Conservation (phyloP, 2,888 invertebrate genomes). For the Sinodicranocentrus sp. region DNA sequence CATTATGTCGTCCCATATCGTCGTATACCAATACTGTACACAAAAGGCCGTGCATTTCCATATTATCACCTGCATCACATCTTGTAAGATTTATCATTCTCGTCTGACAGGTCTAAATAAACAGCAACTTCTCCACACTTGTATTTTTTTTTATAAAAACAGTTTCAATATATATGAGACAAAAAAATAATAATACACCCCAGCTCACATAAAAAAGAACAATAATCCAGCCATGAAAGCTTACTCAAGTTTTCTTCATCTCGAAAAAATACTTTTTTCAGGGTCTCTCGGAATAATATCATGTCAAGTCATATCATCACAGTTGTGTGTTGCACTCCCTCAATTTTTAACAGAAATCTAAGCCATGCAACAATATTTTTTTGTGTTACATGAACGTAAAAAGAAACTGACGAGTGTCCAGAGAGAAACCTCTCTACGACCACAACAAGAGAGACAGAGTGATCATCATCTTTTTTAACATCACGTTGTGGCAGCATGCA, state of each 20-base stretch:
- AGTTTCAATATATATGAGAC: not conserved
- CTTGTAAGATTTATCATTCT: not conserved
- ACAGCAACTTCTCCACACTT: not conserved
- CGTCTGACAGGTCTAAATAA: not conserved
- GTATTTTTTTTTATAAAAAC: not conserved
- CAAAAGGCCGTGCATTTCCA: not conserved
- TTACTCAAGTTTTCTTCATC: not conserved
- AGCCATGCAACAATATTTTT: too few species aligned
- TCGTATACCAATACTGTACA: not conserved
- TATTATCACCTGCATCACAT: not conserved
- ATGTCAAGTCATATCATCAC: conserved; percentile 14
- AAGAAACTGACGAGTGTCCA: not conserved
- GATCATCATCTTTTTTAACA: not conserved
- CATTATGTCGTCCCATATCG: not conserved
- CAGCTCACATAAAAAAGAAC: not conserved
- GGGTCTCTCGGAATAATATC: not conserved
- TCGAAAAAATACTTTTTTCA: not conserved
- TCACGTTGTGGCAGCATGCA: not conserved
- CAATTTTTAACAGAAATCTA: too few species aligned
- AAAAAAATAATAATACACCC: not conserved
- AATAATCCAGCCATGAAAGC: not conserved
- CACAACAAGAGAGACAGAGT: not conserved
- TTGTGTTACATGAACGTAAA: not conserved
- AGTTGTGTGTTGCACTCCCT: too few species aligned
- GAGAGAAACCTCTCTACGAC: not conserved